Evolutionary conservation across 2,888 invertebrate genomes (phyloP).

Genomic region (Archips xylosteana): DNA sequence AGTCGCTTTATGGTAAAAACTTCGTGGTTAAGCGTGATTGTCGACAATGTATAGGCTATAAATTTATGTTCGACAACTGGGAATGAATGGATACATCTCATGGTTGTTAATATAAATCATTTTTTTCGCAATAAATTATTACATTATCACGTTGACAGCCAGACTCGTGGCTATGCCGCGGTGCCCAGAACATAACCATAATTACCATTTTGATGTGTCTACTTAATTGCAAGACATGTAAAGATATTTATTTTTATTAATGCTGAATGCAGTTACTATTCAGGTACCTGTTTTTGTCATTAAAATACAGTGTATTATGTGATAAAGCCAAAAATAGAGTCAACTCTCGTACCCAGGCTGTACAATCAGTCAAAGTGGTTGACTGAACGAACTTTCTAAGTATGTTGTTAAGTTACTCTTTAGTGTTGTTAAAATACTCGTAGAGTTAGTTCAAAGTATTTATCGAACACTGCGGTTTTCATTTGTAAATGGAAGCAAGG

Average conservation of each 20-base stretch:
- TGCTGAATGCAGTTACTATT: background rate
- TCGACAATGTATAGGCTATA: conserved; percentile 48
- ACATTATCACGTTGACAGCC: conserved; percentile 41
- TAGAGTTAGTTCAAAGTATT: no score
- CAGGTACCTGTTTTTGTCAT: background rate
- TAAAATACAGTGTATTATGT: no score
- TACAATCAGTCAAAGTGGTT: no score
- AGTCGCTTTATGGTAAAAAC: conserved; percentile 58
- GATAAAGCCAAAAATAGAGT: no score
- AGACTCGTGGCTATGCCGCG: conserved; percentile 19
- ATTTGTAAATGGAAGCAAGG: no score
- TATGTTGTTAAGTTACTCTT: no score
- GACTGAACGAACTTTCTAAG: no score
- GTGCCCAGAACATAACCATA: conserved; percentile 10
- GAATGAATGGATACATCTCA: conserved; percentile 61
- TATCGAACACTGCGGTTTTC: no score
- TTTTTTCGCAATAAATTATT: conserved; percentile 45
- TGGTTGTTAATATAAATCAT: conserved; percentile 59
- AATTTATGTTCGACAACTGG: conserved; percentile 59
- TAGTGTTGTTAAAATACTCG: no score
- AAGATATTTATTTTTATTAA: background rate
- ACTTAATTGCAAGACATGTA: conserved; percentile 16
- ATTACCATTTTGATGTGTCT: conserved; percentile 28
- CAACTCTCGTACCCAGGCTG: no score
- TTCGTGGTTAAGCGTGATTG: conserved; percentile 49